Evolutionary conservation across 1,140 invertebrate species (phyloP).

Genomic region (Temnothorax longispinosus): DNA sequence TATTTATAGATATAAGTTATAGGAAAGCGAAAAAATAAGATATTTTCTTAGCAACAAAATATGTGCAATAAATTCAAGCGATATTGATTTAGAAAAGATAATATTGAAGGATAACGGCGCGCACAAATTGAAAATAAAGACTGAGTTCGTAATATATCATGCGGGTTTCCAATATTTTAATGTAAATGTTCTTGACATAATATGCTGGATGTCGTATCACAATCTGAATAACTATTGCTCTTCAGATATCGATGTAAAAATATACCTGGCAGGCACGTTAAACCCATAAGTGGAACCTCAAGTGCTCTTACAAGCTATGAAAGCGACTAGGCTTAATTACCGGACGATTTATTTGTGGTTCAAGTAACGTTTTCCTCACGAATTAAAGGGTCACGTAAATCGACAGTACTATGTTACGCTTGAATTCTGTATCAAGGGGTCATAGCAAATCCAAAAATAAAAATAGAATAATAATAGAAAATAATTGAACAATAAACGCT

Average conservation of each 20-base stretch:
- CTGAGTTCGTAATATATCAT: background rate
- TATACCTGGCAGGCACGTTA: slow-evolving; percentile 42
- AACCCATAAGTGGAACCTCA: slow-evolving; percentile 27
- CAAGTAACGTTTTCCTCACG: slow-evolving; percentile 63
- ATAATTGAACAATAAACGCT: background rate
- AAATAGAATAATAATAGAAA: slow-evolving; percentile 9
- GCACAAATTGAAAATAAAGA: background rate
- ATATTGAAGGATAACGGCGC: background rate
- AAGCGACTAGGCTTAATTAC: slow-evolving; percentile 45
- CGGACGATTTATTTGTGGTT: slow-evolving; percentile 62
- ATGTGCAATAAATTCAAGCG: background rate
- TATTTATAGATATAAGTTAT: background rate
- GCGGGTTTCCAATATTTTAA: background rate
- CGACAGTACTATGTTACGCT: slow-evolving; percentile 41
- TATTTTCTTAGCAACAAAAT: background rate
- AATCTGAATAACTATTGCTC: background rate
- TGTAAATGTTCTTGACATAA: background rate
- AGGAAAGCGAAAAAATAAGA: background rate
- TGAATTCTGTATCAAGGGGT: slow-evolving; percentile 50
- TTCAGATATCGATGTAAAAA: slow-evolving; percentile 31
- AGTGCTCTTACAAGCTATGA: slow-evolving; percentile 34
- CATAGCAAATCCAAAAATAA: background rate
- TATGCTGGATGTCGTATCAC: background rate
- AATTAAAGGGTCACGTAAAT: slow-evolving; percentile 54
- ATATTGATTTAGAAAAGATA: background rate